Conservation (phyloP, 1,140 invertebrate genomes). For the Eurytemora carolleeae region DNA sequence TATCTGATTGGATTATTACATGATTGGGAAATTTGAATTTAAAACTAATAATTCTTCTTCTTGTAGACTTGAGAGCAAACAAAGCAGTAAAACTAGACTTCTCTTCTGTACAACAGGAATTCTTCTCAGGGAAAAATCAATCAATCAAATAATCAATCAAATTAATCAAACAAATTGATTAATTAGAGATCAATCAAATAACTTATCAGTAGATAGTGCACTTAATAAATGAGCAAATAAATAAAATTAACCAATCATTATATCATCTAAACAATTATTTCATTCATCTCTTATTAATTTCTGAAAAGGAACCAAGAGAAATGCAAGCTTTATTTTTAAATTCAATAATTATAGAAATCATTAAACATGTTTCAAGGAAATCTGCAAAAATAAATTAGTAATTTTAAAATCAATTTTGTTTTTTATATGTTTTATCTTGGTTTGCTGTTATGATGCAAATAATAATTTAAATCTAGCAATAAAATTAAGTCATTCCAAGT, state of each 20-base stretch:
- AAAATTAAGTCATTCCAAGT: no score
- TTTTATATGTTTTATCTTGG: no score
- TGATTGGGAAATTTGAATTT: background rate
- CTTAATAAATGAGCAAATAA: slow-evolving; percentile 33
- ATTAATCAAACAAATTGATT: slow-evolving; percentile 46
- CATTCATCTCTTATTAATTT: background rate
- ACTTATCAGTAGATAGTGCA: no score
- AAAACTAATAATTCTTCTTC: slow-evolving; percentile 3
- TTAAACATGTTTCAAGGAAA: no score
- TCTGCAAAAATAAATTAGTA: no score
- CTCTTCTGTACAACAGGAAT: slow-evolving; percentile 84
- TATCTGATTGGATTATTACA: background rate
- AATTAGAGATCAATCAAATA: no score
- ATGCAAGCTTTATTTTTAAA: no score
- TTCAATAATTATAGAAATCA: no score
- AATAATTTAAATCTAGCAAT: no score
- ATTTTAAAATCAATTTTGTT: no score
- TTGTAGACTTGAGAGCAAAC: slow-evolving; percentile 27
- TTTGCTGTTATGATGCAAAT: no score
- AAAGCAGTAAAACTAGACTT: slow-evolving; percentile 55
- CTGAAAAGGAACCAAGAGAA: no score
- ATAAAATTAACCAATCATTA: slow-evolving; percentile 34
- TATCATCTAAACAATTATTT: background rate
- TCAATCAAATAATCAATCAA: slow-evolving; percentile 44
- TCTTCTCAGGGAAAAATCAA: slow-evolving; percentile 61